Percentiles rank a stretch among this genome's conserved stretches.
Evolutionary conservation across 2,113 vertebrate genomes (phyloP).

Genomic region (Reinhardtius hippoglossoides): DNA sequence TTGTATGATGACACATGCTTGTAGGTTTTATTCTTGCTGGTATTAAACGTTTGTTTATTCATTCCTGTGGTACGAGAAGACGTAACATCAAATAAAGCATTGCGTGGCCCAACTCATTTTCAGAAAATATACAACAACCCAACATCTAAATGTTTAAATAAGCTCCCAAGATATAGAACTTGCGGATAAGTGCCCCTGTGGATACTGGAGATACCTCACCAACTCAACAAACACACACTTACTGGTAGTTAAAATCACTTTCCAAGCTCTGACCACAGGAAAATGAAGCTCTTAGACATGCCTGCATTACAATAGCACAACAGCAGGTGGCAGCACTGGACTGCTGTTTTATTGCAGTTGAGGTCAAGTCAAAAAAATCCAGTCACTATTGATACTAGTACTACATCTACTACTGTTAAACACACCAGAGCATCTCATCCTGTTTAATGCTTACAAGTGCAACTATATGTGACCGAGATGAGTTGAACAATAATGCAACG

Average conservation of each 20-base stretch:
- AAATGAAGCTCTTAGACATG: rapidly evolving
- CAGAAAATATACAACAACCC: too few species aligned
- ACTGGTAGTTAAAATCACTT: not conserved
- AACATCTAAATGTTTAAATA: not conserved
- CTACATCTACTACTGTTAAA: not conserved
- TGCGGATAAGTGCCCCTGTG: not conserved
- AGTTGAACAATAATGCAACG: too few species aligned
- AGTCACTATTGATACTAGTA: not conserved
- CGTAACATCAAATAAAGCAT: too few species aligned
- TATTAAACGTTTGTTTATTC: not conserved
- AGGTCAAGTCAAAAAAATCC: not conserved
- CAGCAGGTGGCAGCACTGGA: slow-evolving; percentile 60
- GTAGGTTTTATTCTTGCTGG: too few species aligned
- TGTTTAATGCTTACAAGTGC: too few species aligned
- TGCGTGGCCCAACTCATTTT: too few species aligned
- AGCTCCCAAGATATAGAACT: not conserved
- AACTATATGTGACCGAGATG: too few species aligned
- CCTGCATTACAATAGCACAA: not conserved
- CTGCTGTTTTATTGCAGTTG: slow-evolving; percentile 9
- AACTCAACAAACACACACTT: not conserved
- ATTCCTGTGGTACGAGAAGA: too few species aligned
- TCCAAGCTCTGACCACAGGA: not conserved
- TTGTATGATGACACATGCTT: too few species aligned
- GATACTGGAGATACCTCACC: too few species aligned
- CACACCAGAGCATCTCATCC: too few species aligned